Evolutionary conservation across 2,888 invertebrate genomes (phyloP), one percentile per base, ranked within the genome.

Genomic region (Zaprionus obscuricornis): DNA sequence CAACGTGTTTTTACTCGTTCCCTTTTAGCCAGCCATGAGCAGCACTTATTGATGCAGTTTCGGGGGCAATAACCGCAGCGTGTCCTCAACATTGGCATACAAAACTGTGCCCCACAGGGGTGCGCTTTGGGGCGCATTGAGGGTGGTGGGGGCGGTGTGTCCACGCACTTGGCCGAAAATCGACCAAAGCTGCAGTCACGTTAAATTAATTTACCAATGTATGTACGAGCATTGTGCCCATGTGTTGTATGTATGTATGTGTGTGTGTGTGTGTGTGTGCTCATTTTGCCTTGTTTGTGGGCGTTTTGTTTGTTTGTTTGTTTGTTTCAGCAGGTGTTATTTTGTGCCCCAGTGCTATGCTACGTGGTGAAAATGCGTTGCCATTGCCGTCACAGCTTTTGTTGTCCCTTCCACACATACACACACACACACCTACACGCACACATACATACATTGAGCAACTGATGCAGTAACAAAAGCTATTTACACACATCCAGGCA

Each of bases 141-240:
- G 31, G 11, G 1, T 17, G 24, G 7, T 6, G 13, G 13, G 5
- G 27, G 10, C 10, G 27, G 13, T 20, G n/a, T 3, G 29, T 36
- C 45, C 54, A 60, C 69, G 71, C 74, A 64, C 78, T 70, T 85
- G 74, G 67, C 62, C 75, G 63, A 82, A 82, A 85, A 67, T 71
- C 83, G 83, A 72, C 79, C 73, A 73, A 70, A 70, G 77, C 76
- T 79, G 68, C 79, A 85, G 86, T 85, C 86, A 85, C 81, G 81
- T 82, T 85, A 82, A 82, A 82, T 82, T 82, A 82, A 82, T 82
- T 82, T 82, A 83, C 84, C 84, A n/a, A n/a, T 63, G 50, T 42
- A 42, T 54, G 39, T 46, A 43, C 31, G 8, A 14, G n/a, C 10
- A 29, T 14, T 20, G 14, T 24, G 27, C 18, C 20, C 27, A n/a